Evolutionary conservation across 30 jellyfish, hydroid and myxozoan species (phyloP), one percentile per base, ranked within the genome.

Genomic region (Aurelia sp.): DNA sequence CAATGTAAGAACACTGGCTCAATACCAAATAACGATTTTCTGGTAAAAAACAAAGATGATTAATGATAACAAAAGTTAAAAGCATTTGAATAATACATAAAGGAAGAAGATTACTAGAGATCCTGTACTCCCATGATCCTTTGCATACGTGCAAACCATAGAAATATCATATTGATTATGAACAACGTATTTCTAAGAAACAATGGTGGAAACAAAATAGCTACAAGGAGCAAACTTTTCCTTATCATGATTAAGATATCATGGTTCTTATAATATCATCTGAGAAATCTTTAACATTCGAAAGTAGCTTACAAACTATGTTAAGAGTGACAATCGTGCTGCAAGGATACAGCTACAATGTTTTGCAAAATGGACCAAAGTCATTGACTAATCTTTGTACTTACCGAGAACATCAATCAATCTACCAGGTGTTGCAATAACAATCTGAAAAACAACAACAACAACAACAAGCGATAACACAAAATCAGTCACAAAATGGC

Each of bases 381-480:
- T 20, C 12, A 27, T 5, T 63, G 71, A n/a, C n/a, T 4, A 19
- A 16, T 44, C 33, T 5, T 50, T 35, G n/a, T 13, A 75, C 97
- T 80, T 71, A 96, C 99, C 99, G 13, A 96, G 86, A 38, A 96
- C 99, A 77, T 96, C 99, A 63, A 96, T 87, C 84, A 96, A 66
- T 33, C 99, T 97, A 57, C 99, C 99, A 22, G 99, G 99, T 17
- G 99, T 96, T 55, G 99, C 99, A 33, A 96, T 96, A 10, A 96
- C 98, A 76, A 96, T 96, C 99, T 96, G 58, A 57, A 65, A 72
- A 82, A 59, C n/a, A n/a, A n/a, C n/a, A n/a, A n/a, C n/a, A 40
- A 77, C 8, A 13, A 44, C 55, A 13, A 44, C 3, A 44, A 5
- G 55, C 55, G 9, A 44, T 44, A 44, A 44, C 9, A 44, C 1